Percentiles rank a stretch among this genome's conserved stretches.
These are phyloP conservation scores for Nemapogon koenigi DNA, from an alignment of 2,888 invertebrate species.

Conservation along the genomic window DNA sequence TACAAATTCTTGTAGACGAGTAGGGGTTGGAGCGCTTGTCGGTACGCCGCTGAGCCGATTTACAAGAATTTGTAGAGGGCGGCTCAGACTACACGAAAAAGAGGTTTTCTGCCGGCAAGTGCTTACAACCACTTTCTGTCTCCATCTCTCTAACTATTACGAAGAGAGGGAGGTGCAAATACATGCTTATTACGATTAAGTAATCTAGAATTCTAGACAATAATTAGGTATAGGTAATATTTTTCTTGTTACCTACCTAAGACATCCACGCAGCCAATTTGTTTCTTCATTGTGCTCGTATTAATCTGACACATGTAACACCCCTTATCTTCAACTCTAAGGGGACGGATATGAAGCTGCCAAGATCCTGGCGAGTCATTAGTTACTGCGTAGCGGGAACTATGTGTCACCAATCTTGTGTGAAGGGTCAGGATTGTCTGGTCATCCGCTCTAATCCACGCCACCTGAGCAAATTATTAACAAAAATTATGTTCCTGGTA, in stretches of 20 bases:
- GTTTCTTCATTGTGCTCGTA: slow-evolving; percentile 78
- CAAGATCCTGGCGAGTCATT: slow-evolving; percentile 75
- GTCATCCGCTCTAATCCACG: slow-evolving; percentile 78
- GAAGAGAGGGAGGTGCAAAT: too few relatives aligned
- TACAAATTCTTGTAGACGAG: too few relatives aligned
- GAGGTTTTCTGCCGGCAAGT: too few relatives aligned
- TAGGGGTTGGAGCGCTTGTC: too few relatives aligned
- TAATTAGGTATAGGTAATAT: too few relatives aligned
- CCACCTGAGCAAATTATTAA: slow-evolving; percentile 69
- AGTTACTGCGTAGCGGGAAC: slow-evolving; percentile 72
- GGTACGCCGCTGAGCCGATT: too few relatives aligned
- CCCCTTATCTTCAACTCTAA: slow-evolving; percentile 76
- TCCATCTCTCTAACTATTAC: too few relatives aligned
- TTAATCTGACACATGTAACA: slow-evolving; percentile 86
- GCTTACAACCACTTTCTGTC: too few relatives aligned
- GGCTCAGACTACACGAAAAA: too few relatives aligned
- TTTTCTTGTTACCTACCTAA: slow-evolving; percentile 76
- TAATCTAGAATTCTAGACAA: too few relatives aligned
- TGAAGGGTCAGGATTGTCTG: slow-evolving; percentile 78
- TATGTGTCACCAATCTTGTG: slow-evolving; percentile 77
- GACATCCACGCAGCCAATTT: slow-evolving; percentile 79
- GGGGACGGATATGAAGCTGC: slow-evolving; percentile 75
- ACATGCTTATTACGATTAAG: too few relatives aligned
- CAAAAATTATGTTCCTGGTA: neutral
- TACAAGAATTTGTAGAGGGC: too few relatives aligned